Conservation (phyloP, 2,797 vertebrate species). For the Sebastes ruberrimus region DNA sequence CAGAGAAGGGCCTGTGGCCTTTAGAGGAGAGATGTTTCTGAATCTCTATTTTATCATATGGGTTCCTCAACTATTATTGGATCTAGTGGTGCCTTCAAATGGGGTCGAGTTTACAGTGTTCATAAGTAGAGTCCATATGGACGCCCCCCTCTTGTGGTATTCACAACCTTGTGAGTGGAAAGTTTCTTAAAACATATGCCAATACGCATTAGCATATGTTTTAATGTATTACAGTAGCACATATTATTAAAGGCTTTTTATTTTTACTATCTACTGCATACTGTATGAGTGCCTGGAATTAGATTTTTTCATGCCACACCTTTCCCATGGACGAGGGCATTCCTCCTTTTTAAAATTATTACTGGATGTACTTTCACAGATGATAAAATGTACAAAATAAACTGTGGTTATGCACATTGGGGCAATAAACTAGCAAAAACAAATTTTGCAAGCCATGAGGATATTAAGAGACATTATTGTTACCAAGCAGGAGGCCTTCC, state of each 20-base stretch:
- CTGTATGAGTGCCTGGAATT: neutral
- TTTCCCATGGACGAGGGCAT: neutral
- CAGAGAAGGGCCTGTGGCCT: neutral
- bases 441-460: conserved; percentile 4
- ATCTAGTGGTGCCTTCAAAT: neutral
- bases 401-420: neutral
- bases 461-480: conserved; percentile 48
- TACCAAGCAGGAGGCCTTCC: conserved; percentile 35
- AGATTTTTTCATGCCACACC: neutral
- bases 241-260: neutral
- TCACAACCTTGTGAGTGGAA: too few species aligned
- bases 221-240: neutral
- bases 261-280: neutral
- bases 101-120: too few species aligned
- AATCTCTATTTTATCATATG: neutral
- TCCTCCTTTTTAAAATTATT: neutral
- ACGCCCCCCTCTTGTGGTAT: too few species aligned
- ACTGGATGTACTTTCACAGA: neutral
- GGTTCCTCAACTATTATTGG: neutral
- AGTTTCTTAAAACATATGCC: too few species aligned
- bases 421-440: neutral
- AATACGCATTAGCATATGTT: too few species aligned
- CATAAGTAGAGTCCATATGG: too few species aligned
- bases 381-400: neutral
- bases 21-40: neutral